A percentile compares a stretch with the other conserved stretches of the same genome.
Conservation (phyloP, 2,797 vertebrate species). For the Pempheris klunzingeri region DNA sequence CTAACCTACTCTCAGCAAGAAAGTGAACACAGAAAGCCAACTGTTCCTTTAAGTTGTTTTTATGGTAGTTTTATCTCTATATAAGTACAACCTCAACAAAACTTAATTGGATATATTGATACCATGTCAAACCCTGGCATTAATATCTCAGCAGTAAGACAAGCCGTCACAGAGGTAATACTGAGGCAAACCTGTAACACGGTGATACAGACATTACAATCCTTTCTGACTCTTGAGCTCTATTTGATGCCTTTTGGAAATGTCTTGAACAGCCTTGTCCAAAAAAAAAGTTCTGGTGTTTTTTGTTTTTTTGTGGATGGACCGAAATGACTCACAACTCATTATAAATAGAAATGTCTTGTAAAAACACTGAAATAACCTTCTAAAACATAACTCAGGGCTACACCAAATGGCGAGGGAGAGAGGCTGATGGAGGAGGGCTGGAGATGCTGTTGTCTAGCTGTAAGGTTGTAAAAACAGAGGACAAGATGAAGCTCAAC, state of each 20-base stretch:
- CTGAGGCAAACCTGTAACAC: slow-evolving; percentile 16
- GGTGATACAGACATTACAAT: not conserved
- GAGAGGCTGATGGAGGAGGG: slow-evolving; percentile 9
- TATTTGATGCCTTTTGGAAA: slow-evolving; percentile 14
- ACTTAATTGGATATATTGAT: slow-evolving; percentile 30
- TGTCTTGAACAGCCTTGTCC: slow-evolving; percentile 13
- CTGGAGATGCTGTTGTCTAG: slow-evolving; percentile 42
- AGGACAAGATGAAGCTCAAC: slow-evolving; percentile 47
- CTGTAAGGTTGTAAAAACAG: slow-evolving; percentile 54
- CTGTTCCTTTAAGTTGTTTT: slow-evolving; percentile 2
- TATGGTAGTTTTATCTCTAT: slow-evolving; percentile 3
- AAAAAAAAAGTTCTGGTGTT: slow-evolving; percentile 16
- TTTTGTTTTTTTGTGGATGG: slow-evolving; percentile 34
- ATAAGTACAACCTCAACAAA: slow-evolving; percentile 12
- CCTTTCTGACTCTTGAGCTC: slow-evolving; percentile 12
- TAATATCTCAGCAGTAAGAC: slow-evolving; percentile 21
- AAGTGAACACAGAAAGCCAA: not conserved
- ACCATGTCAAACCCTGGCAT: slow-evolving; percentile 12
- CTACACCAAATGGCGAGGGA: slow-evolving; percentile 52
- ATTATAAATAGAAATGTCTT: slow-evolving; percentile 49
- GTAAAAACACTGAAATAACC: slow-evolving; percentile 29
- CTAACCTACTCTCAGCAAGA: not conserved
- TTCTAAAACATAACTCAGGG: slow-evolving; percentile 52
- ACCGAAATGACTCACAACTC: slow-evolving; percentile 49
- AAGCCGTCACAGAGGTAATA: slow-evolving; percentile 1